Evolutionary conservation across 2,113 vertebrate genomes (phyloP).

Genomic region (Candoia aspera): DNA sequence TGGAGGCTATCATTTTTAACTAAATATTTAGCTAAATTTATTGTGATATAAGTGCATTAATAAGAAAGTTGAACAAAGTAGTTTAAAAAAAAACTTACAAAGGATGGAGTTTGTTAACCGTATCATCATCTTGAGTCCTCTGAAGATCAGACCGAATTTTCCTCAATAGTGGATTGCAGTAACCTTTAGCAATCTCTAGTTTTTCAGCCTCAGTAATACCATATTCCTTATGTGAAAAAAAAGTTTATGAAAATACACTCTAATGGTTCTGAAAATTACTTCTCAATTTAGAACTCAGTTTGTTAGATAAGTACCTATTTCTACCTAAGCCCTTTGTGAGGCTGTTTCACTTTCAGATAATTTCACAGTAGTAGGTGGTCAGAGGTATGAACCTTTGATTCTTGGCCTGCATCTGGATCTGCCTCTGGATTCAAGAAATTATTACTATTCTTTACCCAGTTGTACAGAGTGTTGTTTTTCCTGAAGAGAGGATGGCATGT

Average conservation of each 20-base stretch:
- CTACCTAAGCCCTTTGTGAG: neutral
- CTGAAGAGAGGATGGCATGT: neutral
- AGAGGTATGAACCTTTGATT: neutral
- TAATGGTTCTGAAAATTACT: conserved; percentile 2
- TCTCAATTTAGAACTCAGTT: conserved; percentile 14
- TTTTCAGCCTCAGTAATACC: conserved; percentile 88
- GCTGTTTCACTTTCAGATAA: neutral
- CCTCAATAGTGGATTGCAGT: conserved; percentile 87
- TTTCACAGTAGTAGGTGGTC: neutral
- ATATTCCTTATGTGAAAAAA: conserved; percentile 79
- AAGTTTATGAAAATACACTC: conserved; percentile 43
- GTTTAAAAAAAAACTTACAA: conserved; percentile 76
- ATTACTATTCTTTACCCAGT: neutral
- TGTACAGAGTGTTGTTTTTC: neutral
- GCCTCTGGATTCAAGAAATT: neutral
- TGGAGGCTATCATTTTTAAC: neutral
- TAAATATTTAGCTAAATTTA: neutral
- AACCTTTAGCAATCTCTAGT: conserved; percentile 90
- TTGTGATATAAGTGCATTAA: neutral
- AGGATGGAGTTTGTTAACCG: conserved; percentile 90
- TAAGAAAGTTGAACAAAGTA: neutral
- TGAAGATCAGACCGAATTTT: conserved; percentile 91
- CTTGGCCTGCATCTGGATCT: neutral
- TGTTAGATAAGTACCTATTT: neutral
- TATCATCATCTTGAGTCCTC: conserved; percentile 91